Evolutionary conservation across 2,797 vertebrate species (phyloP).

Genomic region (Carduelis carduelis): DNA sequence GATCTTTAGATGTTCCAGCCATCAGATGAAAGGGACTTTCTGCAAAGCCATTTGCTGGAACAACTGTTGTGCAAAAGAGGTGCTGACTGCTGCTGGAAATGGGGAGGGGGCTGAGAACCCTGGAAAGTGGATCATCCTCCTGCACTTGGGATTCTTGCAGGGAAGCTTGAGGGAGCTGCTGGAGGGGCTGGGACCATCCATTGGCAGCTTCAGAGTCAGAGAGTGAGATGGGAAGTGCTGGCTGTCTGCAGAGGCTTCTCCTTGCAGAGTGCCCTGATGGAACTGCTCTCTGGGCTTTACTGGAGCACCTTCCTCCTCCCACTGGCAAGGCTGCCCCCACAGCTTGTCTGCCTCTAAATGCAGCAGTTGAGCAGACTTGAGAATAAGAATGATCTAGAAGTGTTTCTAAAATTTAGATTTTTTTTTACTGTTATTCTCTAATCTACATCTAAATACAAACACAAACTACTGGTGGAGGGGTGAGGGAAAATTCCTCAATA

Average conservation of each 20-base stretch:
- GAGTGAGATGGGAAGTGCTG: not conserved
- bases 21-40: not conserved
- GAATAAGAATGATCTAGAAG: not conserved
- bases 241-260: not conserved
- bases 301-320: not conserved
- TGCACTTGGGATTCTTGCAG: not conserved
- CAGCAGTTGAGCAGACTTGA: not conserved
- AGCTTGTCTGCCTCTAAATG: not conserved
- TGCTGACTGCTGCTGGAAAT: not conserved
- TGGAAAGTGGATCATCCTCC: not conserved
- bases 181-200: not conserved
- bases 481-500: not conserved
- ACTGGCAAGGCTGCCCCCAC: accelerated
- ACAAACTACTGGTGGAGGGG: not conserved
- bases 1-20: not conserved
- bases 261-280: not conserved
- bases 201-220: not conserved
- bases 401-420: not conserved
- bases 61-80: not conserved
- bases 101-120: not conserved
- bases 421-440: not conserved
- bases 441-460: not conserved
- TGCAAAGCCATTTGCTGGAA: not conserved
- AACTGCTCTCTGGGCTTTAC: not conserved
- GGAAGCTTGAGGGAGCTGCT: not conserved